Evolutionary conservation across 2,113 vertebrate species (phyloP).

Genomic region (Campylorhamphus procurvoides): DNA sequence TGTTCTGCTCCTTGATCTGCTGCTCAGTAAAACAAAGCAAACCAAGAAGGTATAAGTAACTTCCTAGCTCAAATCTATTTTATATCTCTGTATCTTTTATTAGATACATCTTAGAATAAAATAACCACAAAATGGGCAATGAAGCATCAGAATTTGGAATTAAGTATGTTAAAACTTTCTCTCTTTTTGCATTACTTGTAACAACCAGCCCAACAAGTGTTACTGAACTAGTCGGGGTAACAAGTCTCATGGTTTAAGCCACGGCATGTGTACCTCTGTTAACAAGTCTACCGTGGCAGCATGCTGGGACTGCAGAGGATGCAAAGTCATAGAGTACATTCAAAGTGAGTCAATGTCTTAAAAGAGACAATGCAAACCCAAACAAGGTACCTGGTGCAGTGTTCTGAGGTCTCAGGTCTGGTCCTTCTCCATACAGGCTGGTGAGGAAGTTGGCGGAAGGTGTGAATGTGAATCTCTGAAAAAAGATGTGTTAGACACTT

Average conservation of each 20-base stretch:
- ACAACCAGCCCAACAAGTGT: not conserved
- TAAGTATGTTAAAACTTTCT: not conserved
- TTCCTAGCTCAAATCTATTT: not conserved
- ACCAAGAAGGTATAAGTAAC: not conserved
- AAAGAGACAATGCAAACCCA: not conserved
- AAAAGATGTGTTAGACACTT: not conserved
- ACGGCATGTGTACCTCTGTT: not conserved
- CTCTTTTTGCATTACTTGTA: not conserved
- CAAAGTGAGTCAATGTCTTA: not conserved
- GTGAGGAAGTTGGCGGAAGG: conserved; percentile 70
- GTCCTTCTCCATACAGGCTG: conserved; percentile 38
- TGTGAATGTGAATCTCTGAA: conserved; percentile 82
- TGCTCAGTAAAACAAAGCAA: not conserved
- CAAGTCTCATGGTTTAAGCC: not conserved
- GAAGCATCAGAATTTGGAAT: not conserved
- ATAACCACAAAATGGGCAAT: not conserved
- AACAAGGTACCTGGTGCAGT: conserved; percentile 50
- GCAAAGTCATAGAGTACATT: not conserved
- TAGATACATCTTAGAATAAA: not conserved
- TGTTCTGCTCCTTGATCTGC: not conserved
- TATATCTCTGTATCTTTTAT: not conserved
- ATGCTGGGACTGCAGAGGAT: not conserved
- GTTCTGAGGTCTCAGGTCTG: not conserved
- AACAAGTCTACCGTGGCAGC: not conserved
- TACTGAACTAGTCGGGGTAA: not conserved